Evolutionary conservation across 2,888 invertebrate genomes (phyloP).

Genomic region (Lumbricus terrestris): DNA sequence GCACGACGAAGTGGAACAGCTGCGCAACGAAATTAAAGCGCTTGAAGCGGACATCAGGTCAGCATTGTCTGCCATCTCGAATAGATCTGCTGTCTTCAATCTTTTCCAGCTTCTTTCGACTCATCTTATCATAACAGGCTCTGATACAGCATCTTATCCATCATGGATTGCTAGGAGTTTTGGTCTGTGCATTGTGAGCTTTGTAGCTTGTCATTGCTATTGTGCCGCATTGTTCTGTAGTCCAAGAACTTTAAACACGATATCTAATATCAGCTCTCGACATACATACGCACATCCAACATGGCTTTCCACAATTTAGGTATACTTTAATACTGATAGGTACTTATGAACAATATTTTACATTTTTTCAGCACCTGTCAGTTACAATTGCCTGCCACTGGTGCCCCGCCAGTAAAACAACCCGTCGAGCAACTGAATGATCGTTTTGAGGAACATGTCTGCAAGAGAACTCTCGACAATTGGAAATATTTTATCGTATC

Average conservation of each 20-base stretch:
- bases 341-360: background rate
- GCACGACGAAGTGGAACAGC: background rate
- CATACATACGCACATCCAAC: background rate
- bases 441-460: background rate
- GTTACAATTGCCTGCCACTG: background rate
- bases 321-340: background rate
- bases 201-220: too few relatives aligned
- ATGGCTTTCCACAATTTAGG: background rate
- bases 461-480: background rate
- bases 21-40: constrained; percentile 19
- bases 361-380: constrained; percentile 5
- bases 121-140: background rate
- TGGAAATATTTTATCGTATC: constrained; percentile 14
- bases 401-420: background rate
- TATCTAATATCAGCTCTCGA: background rate
- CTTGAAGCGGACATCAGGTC: constrained; percentile 24
- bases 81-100: background rate
- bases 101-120: background rate
- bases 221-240: too few relatives aligned
- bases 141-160: background rate
- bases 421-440: constrained; percentile 10
- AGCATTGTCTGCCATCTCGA: background rate
- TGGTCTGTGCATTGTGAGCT: too few relatives aligned
- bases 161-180: too few relatives aligned
- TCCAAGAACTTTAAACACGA: too few relatives aligned